Evolutionary conservation across 2,113 vertebrate species (phyloP).

Genomic region (Limnothrissa miodon): DNA sequence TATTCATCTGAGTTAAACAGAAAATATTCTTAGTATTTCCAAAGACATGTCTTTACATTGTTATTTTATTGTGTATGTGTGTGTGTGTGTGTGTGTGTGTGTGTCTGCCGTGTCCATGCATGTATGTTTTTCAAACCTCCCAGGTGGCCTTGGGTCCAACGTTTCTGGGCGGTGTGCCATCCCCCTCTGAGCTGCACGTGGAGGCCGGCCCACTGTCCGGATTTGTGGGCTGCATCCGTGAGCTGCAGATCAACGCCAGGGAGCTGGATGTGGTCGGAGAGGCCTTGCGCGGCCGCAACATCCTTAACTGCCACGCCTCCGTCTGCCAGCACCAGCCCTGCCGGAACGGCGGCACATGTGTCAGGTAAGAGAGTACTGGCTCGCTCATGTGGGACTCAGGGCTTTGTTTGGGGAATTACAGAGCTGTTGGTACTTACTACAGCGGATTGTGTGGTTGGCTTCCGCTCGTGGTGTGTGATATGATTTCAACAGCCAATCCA

Average conservation of each 20-base stretch:
- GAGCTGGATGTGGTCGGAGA: slow-evolving; percentile 74
- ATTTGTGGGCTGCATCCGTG: slow-evolving; percentile 76
- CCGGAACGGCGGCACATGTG: slow-evolving; percentile 79
- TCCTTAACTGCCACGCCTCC: slow-evolving; percentile 75
- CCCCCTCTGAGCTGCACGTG: slow-evolving; percentile 57
- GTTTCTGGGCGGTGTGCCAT: slow-evolving; percentile 78
- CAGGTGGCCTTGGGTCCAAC: slow-evolving; percentile 76
- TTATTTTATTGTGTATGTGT: neutral
- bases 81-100: neutral
- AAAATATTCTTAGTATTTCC: neutral
- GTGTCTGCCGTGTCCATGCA: neutral
- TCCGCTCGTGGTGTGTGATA: no score
- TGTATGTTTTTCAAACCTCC: slow-evolving; percentile 8
- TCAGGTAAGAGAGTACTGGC: slow-evolving; percentile 65
- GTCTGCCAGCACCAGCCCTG: slow-evolving; percentile 76
- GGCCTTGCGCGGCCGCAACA: slow-evolving; percentile 73
- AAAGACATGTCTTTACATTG: neutral
- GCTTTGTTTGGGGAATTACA: neutral
- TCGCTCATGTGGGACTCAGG: neutral
- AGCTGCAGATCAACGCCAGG: slow-evolving; percentile 78
- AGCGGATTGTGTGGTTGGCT: neutral
- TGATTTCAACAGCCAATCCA: no score
- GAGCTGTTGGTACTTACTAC: neutral
- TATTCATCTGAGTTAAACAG: neutral
- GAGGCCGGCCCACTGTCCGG: slow-evolving; percentile 60